Evolutionary conservation across 2,797 vertebrate genomes (phyloP).

Genomic region (Chaenodraco wilsoni): DNA sequence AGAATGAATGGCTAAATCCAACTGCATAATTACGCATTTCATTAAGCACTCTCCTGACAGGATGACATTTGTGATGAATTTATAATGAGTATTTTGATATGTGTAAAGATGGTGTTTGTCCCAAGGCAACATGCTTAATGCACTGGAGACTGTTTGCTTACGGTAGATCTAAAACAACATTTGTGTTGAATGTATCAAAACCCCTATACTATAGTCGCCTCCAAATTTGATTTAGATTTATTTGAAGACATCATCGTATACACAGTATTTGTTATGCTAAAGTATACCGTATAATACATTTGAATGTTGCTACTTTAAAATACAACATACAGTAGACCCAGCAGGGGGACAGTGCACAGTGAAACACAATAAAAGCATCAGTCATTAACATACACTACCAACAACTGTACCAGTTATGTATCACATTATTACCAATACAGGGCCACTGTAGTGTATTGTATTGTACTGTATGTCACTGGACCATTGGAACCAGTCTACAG

Average conservation of each 20-base stretch:
- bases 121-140: conserved; percentile 20
- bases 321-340: neutral
- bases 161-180: neutral
- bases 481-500: neutral
- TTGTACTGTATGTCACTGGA: neutral
- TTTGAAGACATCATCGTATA: neutral
- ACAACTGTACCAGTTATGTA: neutral
- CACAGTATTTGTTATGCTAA: no score
- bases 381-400: neutral
- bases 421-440: conserved; percentile 3
- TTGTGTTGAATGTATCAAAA: conserved; percentile 14
- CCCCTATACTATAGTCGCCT: neutral
- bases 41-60: conserved; percentile 29
- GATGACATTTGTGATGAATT: conserved; percentile 40
- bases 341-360: neutral
- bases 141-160: conserved; percentile 8
- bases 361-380: conserved; percentile 10
- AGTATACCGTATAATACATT: neutral
- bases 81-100: conserved; percentile 44
- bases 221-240: conserved; percentile 3
- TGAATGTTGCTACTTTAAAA: neutral
- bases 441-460: neutral
- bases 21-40: conserved; percentile 28
- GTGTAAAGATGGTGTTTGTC: conserved; percentile 40
- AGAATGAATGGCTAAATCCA: conserved; percentile 5